A percentile compares a stretch with the other conserved stretches of the same genome.
Evolutionary conservation across 2,797 vertebrate species (phyloP).

Genomic region (Clamator glandarius): DNA sequence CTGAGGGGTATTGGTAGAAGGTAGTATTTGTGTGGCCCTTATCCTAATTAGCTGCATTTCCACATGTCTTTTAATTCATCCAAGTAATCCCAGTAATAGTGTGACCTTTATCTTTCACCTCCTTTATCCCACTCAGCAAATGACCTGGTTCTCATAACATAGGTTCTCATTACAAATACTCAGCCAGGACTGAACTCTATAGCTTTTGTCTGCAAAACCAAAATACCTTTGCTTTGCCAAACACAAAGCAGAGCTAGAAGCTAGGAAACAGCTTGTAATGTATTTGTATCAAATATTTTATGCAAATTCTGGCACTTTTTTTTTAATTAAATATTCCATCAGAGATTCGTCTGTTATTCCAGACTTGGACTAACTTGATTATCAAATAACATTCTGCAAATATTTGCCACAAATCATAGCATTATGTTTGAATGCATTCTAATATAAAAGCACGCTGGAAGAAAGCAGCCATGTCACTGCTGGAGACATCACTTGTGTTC

Average conservation of each 20-base stretch:
- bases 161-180: constrained; percentile 14
- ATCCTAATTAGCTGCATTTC: constrained; percentile 25
- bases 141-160: constrained; percentile 37
- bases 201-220: constrained; percentile 20
- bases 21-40: constrained; percentile 10
- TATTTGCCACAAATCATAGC: neutral
- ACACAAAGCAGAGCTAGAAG: neutral
- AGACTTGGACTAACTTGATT: neutral
- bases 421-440: neutral
- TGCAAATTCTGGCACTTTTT: neutral
- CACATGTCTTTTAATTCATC: constrained; percentile 42
- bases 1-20: neutral
- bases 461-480: neutral
- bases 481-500: neutral
- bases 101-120: constrained; percentile 49
- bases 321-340: neutral
- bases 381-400: neutral
- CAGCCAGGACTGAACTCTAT: neutral
- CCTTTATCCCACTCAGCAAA: constrained; percentile 38
- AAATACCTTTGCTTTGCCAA: constrained; percentile 22
- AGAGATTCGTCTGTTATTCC: neutral
- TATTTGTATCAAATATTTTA: neutral
- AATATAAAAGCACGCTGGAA: neutral
- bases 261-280: neutral
- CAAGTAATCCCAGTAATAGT: constrained; percentile 25